A percentile compares a stretch with the other conserved stretches of the same genome.
phyloP scores from a whole-genome alignment of 1,140 invertebrate genomes.

The Neodiprion virginianus region DNA sequence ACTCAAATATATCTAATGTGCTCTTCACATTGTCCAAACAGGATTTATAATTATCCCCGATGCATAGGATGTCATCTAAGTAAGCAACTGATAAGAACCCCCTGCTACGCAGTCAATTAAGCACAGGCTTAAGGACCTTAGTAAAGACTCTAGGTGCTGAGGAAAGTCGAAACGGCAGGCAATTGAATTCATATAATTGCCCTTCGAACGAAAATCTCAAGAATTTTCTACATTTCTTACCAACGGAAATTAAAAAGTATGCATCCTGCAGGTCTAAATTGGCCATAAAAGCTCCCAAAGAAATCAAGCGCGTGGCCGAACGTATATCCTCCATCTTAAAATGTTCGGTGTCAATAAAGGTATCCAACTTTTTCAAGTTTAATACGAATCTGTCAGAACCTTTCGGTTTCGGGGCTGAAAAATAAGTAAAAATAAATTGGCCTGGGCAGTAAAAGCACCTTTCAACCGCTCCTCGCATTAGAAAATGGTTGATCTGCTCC shows the following conservation, averaged over 20 bases:
- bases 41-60: constrained; percentile 14
- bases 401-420: no score
- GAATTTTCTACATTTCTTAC: not conserved
- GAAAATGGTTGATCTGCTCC: no score
- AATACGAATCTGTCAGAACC: no score
- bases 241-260: constrained; percentile 31
- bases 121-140: constrained; percentile 21
- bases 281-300: constrained; percentile 16
- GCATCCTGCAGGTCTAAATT: constrained; percentile 19
- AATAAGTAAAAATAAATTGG: no score
- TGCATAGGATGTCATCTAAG: constrained; percentile 32
- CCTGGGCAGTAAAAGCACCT: no score
- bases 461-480: no score
- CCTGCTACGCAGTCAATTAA: constrained; percentile 22
- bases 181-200: no score
- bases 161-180: constrained; percentile 21
- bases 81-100: constrained; percentile 28
- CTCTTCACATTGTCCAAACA: constrained; percentile 31
- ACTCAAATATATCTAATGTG: constrained; percentile 30
- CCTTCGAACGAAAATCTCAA: no score
- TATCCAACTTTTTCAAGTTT: no score
- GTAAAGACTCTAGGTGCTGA: constrained; percentile 42
- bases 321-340: not conserved
- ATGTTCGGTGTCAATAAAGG: not conserved
- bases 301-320: not conserved